These are phyloP conservation scores for Pyrocephalus nanus DNA, from an alignment of 2,797 vertebrate species.

Conservation along the genomic window DNA sequence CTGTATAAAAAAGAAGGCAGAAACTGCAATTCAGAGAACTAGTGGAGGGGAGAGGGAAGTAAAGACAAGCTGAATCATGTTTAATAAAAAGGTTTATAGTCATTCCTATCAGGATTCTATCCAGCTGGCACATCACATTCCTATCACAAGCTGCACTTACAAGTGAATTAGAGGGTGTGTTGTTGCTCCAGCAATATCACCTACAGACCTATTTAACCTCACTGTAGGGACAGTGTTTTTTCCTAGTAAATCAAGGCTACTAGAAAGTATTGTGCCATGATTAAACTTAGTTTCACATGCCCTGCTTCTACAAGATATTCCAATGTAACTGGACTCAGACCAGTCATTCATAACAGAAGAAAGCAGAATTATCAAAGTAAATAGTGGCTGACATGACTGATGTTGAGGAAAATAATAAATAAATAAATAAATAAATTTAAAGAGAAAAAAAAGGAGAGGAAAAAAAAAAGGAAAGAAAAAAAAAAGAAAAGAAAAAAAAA, in stretches of 20 bases:
- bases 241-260: background rate
- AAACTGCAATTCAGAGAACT: background rate
- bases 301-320: background rate
- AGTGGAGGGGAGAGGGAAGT: background rate
- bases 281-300: background rate
- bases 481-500: background rate
- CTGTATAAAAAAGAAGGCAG: background rate
- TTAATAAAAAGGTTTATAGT: slow-evolving; percentile 28
- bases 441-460: background rate
- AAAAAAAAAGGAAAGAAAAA: background rate
- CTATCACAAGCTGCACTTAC: background rate
- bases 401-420: background rate
- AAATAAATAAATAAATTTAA: background rate
- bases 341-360: background rate
- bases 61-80: slow-evolving; percentile 9
- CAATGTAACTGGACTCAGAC: background rate
- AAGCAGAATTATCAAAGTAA: background rate
- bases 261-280: background rate
- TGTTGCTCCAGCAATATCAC: background rate
- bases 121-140: slow-evolving; percentile 11
- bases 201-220: background rate
- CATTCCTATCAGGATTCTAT: background rate
- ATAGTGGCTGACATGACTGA: background rate
- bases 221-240: background rate
- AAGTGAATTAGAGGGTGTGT: background rate